Evolutionary conservation across 2,888 invertebrate genomes (phyloP).

Genomic region (Masnerella sp.): DNA sequence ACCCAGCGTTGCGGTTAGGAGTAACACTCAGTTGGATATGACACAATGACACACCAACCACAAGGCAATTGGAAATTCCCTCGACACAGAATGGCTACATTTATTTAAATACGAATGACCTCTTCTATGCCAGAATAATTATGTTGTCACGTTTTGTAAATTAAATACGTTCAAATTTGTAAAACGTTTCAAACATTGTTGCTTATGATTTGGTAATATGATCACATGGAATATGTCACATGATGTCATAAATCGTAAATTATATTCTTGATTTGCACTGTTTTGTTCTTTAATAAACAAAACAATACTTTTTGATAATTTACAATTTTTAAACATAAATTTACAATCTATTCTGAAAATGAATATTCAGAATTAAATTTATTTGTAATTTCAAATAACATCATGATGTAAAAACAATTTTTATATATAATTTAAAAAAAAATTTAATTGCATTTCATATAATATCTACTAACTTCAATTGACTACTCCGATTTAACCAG

Average conservation of each 20-base stretch:
- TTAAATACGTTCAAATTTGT: slow-evolving; percentile 36
- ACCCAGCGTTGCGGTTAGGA: slow-evolving; percentile 9
- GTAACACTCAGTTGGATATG: slow-evolving; percentile 35
- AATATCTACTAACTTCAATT: slow-evolving; percentile 32
- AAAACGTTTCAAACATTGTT: slow-evolving; percentile 24
- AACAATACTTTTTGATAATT: too few species aligned
- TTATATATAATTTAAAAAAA: slow-evolving; percentile 3
- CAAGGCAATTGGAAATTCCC: slow-evolving; percentile 47
- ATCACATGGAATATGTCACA: background rate
- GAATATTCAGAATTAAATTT: too few species aligned
- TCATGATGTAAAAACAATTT: too few species aligned
- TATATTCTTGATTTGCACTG: background rate
- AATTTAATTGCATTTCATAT: slow-evolving; percentile 2
- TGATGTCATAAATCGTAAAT: background rate
- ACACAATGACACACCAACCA: slow-evolving; percentile 49
- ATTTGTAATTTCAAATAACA: too few species aligned
- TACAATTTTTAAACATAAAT: too few species aligned
- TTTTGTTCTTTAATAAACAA: background rate
- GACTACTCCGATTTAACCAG: slow-evolving; percentile 37
- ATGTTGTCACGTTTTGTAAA: slow-evolving; percentile 25
- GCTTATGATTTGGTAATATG: slow-evolving; percentile 16
- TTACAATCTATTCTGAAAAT: too few species aligned
- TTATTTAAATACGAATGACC: slow-evolving; percentile 46
- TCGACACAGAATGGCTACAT: slow-evolving; percentile 15
- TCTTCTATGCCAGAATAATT: slow-evolving; percentile 26